phyloP scores from a whole-genome alignment of 2,797 vertebrate species.

The Zenarchopterus dispar region DNA sequence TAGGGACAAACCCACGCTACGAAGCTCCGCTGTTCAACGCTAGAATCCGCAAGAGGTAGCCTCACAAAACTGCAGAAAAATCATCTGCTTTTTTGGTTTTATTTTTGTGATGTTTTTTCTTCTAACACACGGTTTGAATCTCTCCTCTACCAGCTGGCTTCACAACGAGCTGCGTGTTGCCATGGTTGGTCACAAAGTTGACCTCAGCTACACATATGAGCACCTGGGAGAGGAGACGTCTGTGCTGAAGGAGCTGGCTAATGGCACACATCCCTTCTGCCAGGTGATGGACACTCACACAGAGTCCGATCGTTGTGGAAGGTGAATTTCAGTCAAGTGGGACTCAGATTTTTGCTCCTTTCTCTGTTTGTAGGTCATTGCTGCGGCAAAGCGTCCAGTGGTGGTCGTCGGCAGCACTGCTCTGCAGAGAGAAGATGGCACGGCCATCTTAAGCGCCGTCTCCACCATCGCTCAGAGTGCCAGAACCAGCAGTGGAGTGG shows the following conservation, averaged over 20 bases:
- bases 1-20: conserved; percentile 96
- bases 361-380: conserved; percentile 79
- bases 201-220: conserved; percentile 92
- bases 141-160: conserved; percentile 88
- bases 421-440: conserved; percentile 91
- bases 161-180: conserved; percentile 95
- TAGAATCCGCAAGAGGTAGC: conserved; percentile 87
- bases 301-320: background rate
- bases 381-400: conserved; percentile 88
- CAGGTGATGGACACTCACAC: conserved; percentile 79
- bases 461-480: conserved; percentile 90
- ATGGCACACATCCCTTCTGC: conserved; percentile 89
- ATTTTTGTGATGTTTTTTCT: too few species aligned
- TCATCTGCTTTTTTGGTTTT: too few species aligned
- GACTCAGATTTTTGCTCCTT: rapidly evolving
- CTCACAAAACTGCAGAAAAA: rapidly evolving
- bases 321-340: background rate
- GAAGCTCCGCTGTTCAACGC: conserved; percentile 97
- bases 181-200: conserved; percentile 88
- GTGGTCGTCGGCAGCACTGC: conserved; percentile 92
- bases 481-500: conserved; percentile 85
- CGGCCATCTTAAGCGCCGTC: conserved; percentile 87
- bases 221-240: conserved; percentile 93
- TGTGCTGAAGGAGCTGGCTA: conserved; percentile 88
- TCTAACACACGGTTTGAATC: too few species aligned